Base-by-base conservation (phyloP, 2,113 vertebrate species). In the Taurulus bubalis region DNA sequence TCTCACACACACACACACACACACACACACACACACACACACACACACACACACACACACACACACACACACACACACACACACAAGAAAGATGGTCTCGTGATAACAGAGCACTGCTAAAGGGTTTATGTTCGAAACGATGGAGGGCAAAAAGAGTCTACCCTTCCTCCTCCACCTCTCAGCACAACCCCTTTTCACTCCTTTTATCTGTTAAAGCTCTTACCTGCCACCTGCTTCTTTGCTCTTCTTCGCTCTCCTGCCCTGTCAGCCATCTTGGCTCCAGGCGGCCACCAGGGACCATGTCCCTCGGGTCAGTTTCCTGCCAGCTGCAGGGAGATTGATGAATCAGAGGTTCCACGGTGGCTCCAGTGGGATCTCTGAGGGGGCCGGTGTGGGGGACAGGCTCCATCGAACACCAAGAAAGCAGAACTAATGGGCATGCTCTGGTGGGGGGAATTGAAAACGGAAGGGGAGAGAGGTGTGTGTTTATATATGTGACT, bases 401-500 rank as follows among this genome's bases (percentile, higher is more conserved):
- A 85, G 85, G 89, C 93, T 90, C 84, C 87, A 89, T 93, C 83
- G 62, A 87, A 89, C 86, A 85, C 85, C 89, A 90, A 92, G 92
- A 88, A 90, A 91, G 90, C 91, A 88, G 87, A 92, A 92, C 93
- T 93, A 93, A 93, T 90, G 80, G 76, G 75, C 79, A 84, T 83
- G 78, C 87, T 86, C 88, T 79, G n/a, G n/a, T 68, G 87, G 88
- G 91, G 74, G 65, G 73, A 68, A 65, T 67, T 32, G 10, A 10
- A 9, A 38, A 64, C 59, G 42, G 32, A 62, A 47, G 59, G 28
- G 71, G 51, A 34, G 40, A 83, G 74, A 84, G 69, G 51, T 66
- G 79, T 64, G 64, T 7, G 30, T 75, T 78, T 69, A 64, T 70
- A 28, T 75, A 60, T 28, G 63, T 84, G 81, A 56, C 76, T 60